Evolutionary conservation across 2,113 vertebrate species (phyloP).

Genomic region (Grallaria varia): DNA sequence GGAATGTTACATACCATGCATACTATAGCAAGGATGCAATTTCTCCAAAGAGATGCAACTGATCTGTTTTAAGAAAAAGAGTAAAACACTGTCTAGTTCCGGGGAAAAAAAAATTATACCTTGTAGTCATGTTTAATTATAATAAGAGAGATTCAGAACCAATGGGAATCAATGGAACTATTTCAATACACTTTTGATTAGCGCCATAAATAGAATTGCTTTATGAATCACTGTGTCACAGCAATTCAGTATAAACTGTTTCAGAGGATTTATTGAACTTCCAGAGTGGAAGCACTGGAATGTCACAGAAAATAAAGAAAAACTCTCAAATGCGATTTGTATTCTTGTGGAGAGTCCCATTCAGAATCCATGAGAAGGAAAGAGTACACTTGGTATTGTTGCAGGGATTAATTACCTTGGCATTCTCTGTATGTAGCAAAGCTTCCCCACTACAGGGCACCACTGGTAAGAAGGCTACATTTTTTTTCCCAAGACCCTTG

Average conservation of each 20-base stretch:
- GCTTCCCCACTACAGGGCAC: background rate
- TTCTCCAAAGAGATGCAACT: background rate
- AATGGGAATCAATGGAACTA: background rate
- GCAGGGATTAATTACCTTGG: background rate
- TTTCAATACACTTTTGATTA: background rate
- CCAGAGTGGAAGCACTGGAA: background rate
- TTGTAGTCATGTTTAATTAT: background rate
- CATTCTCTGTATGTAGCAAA: background rate
- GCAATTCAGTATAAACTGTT: background rate
- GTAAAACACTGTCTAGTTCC: background rate
- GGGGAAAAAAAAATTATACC: background rate
- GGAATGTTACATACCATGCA: background rate
- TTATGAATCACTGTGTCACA: background rate
- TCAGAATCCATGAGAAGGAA: background rate
- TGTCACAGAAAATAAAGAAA: background rate
- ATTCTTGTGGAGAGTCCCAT: background rate
- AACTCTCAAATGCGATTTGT: background rate
- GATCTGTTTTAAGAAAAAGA: background rate
- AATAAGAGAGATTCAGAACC: background rate
- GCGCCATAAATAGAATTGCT: background rate
- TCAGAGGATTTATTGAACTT: constrained; percentile 2
- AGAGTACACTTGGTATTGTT: background rate
- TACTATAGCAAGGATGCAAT: background rate
- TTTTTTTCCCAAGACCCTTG: background rate
- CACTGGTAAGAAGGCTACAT: background rate